phyloP scores from a whole-genome alignment of 2,113 vertebrate species.

The Oophaga pumilio region DNA sequence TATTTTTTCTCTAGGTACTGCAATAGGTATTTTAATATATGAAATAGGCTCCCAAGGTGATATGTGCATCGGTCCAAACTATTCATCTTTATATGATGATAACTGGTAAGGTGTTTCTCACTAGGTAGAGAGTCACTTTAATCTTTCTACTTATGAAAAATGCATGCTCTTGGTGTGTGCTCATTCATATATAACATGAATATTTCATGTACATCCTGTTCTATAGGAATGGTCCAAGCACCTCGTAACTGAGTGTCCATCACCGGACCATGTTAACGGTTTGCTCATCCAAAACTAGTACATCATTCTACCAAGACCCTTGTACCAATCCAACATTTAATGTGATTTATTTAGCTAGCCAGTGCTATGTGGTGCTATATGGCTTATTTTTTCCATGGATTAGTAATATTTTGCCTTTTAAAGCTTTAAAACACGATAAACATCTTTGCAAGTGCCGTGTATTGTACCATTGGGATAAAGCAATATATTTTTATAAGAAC shows the following conservation, averaged over 20 bases:
- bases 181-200: constrained; percentile 29
- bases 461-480: constrained; percentile 37
- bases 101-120: constrained; percentile 10
- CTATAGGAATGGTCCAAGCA: not conserved
- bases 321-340: not conserved
- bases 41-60: constrained; percentile 17
- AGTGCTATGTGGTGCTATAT: not conserved
- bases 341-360: constrained; percentile 15
- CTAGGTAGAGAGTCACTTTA: constrained; percentile 8
- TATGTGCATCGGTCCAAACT: constrained; percentile 14
- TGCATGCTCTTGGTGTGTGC: constrained; percentile 15
- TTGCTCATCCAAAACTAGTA: not conserved
- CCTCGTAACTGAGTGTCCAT: constrained; percentile 1
- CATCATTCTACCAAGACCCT: not conserved
- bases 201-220: constrained; percentile 24
- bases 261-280: constrained; percentile 16
- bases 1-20: not conserved
- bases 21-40: constrained; percentile 9
- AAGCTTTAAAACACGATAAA: constrained; percentile 14
- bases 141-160: constrained; percentile 44
- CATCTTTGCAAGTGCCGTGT: constrained; percentile 8
- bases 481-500: constrained; percentile 44
- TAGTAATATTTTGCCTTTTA: constrained; percentile 7
- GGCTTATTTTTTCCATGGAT: not conserved
- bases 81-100: constrained; percentile 8